phyloP scores from a whole-genome alignment of 2,888 invertebrate species.

The Cybosia mesomella region DNA sequence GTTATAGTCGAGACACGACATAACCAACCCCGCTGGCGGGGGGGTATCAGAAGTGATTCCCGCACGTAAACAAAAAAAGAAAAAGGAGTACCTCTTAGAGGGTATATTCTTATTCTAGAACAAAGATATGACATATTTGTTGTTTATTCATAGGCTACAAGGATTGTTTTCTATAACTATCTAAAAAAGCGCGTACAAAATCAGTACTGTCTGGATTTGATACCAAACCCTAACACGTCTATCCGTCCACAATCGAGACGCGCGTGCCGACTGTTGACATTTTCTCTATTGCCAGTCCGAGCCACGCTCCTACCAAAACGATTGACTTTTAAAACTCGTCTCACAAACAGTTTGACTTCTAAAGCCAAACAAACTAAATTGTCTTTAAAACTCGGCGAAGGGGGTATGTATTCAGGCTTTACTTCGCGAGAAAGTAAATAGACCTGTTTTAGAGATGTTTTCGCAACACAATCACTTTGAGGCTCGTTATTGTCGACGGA shows the following conservation, averaged over 20 bases:
- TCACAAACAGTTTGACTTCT: too few relatives aligned
- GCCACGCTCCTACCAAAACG: slow-evolving; percentile 10
- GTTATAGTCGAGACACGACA: too few relatives aligned
- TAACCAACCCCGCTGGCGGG: too few relatives aligned
- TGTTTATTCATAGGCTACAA: background rate
- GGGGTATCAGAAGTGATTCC: too few relatives aligned
- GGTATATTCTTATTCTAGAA: too few relatives aligned
- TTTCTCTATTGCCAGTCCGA: background rate
- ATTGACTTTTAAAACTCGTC: slow-evolving; percentile 10
- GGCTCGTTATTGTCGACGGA: background rate
- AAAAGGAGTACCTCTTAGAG: too few relatives aligned
- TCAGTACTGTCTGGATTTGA: background rate
- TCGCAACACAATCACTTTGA: slow-evolving; percentile 9
- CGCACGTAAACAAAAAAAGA: too few relatives aligned
- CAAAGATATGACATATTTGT: too few relatives aligned
- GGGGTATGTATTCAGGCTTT: slow-evolving; percentile 4
- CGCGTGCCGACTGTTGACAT: background rate
- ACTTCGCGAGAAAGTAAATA: slow-evolving; percentile 15
- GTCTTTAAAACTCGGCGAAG: slow-evolving; percentile 14
- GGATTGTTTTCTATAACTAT: background rate
- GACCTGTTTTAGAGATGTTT: background rate
- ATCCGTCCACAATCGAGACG: background rate
- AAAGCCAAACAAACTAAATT: slow-evolving; percentile 17
- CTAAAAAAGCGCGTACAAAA: background rate
- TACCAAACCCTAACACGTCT: background rate